Conservation (phyloP, 2,888 invertebrate genomes). For the Caenorhabditis sp. region DNA sequence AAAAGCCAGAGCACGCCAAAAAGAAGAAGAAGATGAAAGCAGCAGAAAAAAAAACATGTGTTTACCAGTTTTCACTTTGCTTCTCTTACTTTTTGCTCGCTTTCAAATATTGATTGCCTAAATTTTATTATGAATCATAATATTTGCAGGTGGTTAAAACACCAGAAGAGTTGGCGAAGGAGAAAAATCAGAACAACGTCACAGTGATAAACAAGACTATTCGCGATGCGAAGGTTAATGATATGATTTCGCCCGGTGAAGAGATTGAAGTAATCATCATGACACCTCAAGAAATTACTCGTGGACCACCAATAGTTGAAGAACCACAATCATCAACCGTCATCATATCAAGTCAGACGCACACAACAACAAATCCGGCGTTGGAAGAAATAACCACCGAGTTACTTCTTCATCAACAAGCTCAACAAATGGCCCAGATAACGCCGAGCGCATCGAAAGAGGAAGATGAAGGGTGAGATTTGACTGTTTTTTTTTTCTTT, state of each 20-base stretch:
- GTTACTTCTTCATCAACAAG: not conserved
- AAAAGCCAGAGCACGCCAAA: not conserved
- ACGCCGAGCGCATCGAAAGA: not conserved
- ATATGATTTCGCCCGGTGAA: not conserved
- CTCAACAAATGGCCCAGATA: not conserved
- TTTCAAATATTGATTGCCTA: not conserved
- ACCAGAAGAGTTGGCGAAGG: not conserved
- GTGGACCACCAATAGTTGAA: not conserved
- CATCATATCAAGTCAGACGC: slow-evolving; percentile 3
- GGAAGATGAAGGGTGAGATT: slow-evolving; percentile 1
- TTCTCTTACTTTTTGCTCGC: slow-evolving; percentile 1
- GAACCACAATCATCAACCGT: not conserved
- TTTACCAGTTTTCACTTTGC: not conserved
- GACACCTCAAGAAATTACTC: not conserved
- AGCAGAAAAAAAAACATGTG: not conserved
- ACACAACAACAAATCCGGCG: slow-evolving; percentile 1
- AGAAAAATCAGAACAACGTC: not conserved
- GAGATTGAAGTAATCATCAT: slow-evolving; percentile 7
- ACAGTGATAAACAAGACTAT: not conserved
- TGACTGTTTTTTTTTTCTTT: not conserved
- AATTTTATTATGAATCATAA: not conserved
- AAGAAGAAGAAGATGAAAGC: not conserved
- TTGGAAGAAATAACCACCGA: not conserved
- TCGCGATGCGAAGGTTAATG: not conserved
- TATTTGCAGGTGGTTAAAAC: not conserved